A percentile compares a stretch with the other conserved stretches of the same genome.
phyloP scores from a whole-genome alignment of 2,888 invertebrate species.

The Volucella bombylans region DNA sequence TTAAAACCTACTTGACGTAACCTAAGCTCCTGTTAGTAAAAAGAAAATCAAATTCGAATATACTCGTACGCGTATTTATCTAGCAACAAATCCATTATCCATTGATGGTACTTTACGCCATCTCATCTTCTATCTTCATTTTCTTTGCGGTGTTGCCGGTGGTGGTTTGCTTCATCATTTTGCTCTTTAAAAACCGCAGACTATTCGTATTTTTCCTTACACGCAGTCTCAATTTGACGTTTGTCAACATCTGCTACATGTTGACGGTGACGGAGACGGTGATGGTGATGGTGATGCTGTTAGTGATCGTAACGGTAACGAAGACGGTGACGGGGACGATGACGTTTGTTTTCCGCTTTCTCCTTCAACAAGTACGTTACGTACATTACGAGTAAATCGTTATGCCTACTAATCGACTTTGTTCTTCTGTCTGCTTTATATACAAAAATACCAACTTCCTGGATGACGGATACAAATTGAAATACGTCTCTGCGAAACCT shows the following conservation, averaged over 20 bases:
- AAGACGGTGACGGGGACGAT: constrained; percentile 58
- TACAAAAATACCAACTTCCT: constrained; percentile 50
- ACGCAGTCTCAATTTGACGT: constrained; percentile 56
- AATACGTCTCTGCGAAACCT: background rate
- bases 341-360: constrained; percentile 73
- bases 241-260: constrained; percentile 63
- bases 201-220: constrained; percentile 36
- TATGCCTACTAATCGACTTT: constrained; percentile 27
- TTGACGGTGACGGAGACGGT: constrained; percentile 38
- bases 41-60: constrained; percentile 11
- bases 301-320: too few species aligned
- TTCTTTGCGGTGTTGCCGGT: constrained; percentile 43
- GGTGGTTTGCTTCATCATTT: constrained; percentile 43
- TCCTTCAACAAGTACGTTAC: constrained; percentile 48
- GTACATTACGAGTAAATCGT: constrained; percentile 11
- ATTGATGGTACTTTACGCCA: constrained; percentile 53
- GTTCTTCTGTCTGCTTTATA: constrained; percentile 41
- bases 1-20: constrained; percentile 64
- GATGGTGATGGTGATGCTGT: too few species aligned
- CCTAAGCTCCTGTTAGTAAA: constrained; percentile 49
- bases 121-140: constrained; percentile 66
- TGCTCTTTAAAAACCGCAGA: constrained; percentile 58
- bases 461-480: constrained; percentile 39
- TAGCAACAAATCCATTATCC: constrained; percentile 60
- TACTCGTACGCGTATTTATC: constrained; percentile 17